These are phyloP conservation scores for Pedicia rivosa DNA, from an alignment of 2,888 invertebrate species.

Conservation along the genomic window DNA sequence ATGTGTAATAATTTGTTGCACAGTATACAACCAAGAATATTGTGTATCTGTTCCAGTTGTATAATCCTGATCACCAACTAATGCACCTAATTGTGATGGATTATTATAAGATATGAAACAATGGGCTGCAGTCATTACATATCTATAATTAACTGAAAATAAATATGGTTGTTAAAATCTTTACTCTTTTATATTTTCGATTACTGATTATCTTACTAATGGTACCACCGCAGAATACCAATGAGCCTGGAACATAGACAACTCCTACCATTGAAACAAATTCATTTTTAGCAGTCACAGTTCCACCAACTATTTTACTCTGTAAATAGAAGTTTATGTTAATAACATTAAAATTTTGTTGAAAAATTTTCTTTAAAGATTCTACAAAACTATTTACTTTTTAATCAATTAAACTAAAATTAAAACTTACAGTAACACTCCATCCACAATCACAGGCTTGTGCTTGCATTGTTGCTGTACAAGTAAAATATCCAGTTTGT, in stretches of 20 bases:
- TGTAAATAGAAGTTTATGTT: too few relatives aligned
- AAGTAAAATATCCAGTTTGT: slow-evolving; percentile 18
- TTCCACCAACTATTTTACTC: slow-evolving; percentile 39
- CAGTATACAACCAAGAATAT: slow-evolving; percentile 8
- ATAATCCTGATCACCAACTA: slow-evolving; percentile 9
- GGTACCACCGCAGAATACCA: slow-evolving; percentile 31
- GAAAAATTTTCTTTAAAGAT: too few relatives aligned
- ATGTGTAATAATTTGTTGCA: slow-evolving; percentile 7
- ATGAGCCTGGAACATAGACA: slow-evolving; percentile 19
- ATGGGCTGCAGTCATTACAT: slow-evolving; percentile 10
- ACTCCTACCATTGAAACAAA: slow-evolving; percentile 41
- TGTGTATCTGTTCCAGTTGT: slow-evolving; percentile 8
- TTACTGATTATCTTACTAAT: too few relatives aligned
- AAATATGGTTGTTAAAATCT: background rate
- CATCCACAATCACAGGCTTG: slow-evolving; percentile 27
- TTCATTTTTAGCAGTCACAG: slow-evolving; percentile 36
- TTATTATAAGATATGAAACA: slow-evolving; percentile 3
- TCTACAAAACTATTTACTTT: too few relatives aligned
- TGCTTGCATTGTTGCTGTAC: slow-evolving; percentile 17
- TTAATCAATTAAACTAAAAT: too few relatives aligned
- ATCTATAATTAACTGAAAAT: slow-evolving; percentile 8
- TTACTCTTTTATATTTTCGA: too few relatives aligned
- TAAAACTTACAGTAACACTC: slow-evolving; percentile 19
- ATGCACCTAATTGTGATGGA: slow-evolving; percentile 3
- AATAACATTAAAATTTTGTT: too few relatives aligned